These are phyloP conservation scores for Eurystomus glaucurus DNA, from an alignment of 2,797 vertebrate species.

Conservation along the genomic window DNA sequence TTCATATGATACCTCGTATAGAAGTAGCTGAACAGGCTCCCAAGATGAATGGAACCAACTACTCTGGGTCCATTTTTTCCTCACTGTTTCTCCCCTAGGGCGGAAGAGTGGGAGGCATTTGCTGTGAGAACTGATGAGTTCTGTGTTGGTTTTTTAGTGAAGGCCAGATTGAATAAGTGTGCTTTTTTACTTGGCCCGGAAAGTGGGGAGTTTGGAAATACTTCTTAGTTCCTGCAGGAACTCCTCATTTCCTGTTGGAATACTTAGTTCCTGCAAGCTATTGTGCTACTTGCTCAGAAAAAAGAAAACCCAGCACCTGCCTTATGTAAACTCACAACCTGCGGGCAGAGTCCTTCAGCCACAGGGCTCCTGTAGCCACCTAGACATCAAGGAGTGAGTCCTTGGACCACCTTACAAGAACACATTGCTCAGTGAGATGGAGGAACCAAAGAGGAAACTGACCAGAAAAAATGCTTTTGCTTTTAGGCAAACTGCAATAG, in stretches of 20 bases:
- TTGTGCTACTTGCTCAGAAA: slow-evolving; percentile 47
- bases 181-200: slow-evolving; percentile 59
- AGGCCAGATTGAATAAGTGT: slow-evolving; percentile 35
- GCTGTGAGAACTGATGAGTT: slow-evolving; percentile 55
- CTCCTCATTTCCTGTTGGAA: slow-evolving; percentile 63
- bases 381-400: background rate
- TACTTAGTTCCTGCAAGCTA: slow-evolving; percentile 56
- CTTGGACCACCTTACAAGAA: background rate
- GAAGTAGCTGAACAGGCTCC: background rate
- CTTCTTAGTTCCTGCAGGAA: slow-evolving; percentile 66
- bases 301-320: slow-evolving; percentile 45
- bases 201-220: slow-evolving; percentile 54
- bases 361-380: background rate
- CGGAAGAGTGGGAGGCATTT: slow-evolving; percentile 40
- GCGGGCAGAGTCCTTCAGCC: background rate
- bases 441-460: background rate
- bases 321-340: slow-evolving; percentile 44
- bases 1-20: background rate
- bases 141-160: slow-evolving; percentile 31
- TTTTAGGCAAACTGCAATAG: background rate
- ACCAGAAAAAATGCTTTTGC: background rate
- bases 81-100: slow-evolving; percentile 20
- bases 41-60: background rate
- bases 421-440: background rate
- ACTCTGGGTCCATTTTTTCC: slow-evolving; percentile 29